Base-by-base conservation (phyloP, 2,888 invertebrate genomes). In the Lasioglossum pauxillum region DNA sequence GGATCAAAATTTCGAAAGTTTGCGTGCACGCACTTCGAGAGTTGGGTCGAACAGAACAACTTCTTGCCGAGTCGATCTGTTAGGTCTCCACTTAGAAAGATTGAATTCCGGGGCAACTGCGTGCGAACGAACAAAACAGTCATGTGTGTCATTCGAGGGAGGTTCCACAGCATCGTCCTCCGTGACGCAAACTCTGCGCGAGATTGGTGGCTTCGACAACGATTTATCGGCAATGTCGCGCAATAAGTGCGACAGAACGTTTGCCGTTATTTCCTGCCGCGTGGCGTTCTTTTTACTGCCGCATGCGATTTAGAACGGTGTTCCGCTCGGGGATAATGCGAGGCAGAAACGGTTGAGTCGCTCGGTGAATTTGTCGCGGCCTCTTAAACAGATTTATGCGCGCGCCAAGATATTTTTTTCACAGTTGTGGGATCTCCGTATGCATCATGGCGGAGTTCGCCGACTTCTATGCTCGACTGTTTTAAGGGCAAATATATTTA, bases 61-160 rank as follows among this genome's bases (percentile, higher is more conserved):
- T 85, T 83, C 88, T 64, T 90, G 83, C 81, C 16, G 64, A 73
- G 41, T 82, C 83, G 84, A 84, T 64, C 67, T 75, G 78, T 53
- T 81, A 82, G 35, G 64, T 31, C 64, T 60, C 76, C 85, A 90
- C 90, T 90, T 90, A 88, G 81, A 86, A 86, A 89, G 90, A 90
- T 90, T 90, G 87, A 90, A 90, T 90, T 86, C 71, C 60, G 23
- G 76, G 78, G 1, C 72, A 38, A 46, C 74, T 46, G 69, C 73
- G 44, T 4, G 69, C 53, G 64, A 76, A 82, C 49, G 78, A 84
- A 72, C 80, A 77, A 84, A 78, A 88, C 73, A 78, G 75, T 74
- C 75, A 8, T 74, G 74, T 57, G 77, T 77, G 69, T 72, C 81
- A 82, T 74, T 76, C 78, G 78, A 16, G 64, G 79, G 82, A 81